These are phyloP conservation scores for Aphelinus atriplicis DNA, from an alignment of 1,140 invertebrate genomes.

Conservation along the genomic window DNA sequence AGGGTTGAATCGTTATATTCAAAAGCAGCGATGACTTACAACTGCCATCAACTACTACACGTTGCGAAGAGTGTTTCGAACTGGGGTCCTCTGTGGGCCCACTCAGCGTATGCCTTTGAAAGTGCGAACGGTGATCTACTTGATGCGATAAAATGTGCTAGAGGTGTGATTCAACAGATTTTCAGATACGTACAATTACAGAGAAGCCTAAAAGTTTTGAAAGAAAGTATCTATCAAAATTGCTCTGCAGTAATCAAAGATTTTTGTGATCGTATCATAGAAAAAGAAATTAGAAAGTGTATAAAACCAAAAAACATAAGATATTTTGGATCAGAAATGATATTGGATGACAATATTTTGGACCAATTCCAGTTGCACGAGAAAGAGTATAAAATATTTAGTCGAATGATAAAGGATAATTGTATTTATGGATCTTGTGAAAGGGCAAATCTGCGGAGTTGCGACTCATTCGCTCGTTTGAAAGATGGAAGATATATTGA, in stretches of 20 bases:
- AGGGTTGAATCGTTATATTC: slow-evolving; percentile 28
- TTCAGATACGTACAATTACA: slow-evolving; percentile 15
- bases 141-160: slow-evolving; percentile 23
- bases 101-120: slow-evolving; percentile 38
- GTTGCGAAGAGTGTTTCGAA: slow-evolving; percentile 30
- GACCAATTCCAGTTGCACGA: too few relatives aligned
- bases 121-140: slow-evolving; percentile 32
- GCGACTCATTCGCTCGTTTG: too few relatives aligned
- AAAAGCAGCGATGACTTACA: slow-evolving; percentile 33
- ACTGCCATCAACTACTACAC: slow-evolving; percentile 36
- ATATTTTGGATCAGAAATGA: background rate
- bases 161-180: slow-evolving; percentile 36
- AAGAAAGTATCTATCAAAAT: background rate
- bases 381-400: too few relatives aligned
- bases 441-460: too few relatives aligned
- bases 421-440: too few relatives aligned
- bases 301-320: background rate
- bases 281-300: background rate
- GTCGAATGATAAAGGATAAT: too few relatives aligned
- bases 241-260: background rate
- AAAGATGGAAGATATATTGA: too few relatives aligned
- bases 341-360: too few relatives aligned
- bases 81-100: slow-evolving; percentile 31
- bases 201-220: background rate
- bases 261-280: background rate